These are phyloP conservation scores for Leptopilina clavipes DNA, from an alignment of 1,140 invertebrate genomes.

Conservation along the genomic window DNA sequence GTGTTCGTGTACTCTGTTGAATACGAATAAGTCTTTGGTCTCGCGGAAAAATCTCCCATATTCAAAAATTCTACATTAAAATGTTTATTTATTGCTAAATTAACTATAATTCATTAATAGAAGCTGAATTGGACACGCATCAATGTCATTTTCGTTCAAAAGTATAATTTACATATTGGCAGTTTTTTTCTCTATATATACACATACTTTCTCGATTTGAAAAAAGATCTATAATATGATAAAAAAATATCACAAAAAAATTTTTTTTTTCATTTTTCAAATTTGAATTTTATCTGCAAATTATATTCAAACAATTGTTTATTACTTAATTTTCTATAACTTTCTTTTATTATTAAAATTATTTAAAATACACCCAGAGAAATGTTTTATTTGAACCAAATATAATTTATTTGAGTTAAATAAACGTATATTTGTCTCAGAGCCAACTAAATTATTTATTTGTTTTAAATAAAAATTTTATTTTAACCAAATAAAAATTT, in stretches of 20 bases:
- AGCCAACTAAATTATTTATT: too few relatives aligned
- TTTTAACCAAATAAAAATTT: too few relatives aligned
- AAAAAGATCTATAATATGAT: conserved; percentile 26
- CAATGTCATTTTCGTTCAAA: conserved; percentile 34
- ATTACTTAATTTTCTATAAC: too few relatives aligned
- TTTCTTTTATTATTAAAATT: too few relatives aligned
- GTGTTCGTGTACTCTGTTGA: conserved; percentile 51
- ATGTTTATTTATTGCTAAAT: neutral
- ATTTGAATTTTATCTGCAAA: neutral
- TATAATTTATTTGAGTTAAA: too few relatives aligned
- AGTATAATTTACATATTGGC: conserved; percentile 21
- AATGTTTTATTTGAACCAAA: too few relatives aligned
- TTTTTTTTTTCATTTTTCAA: neutral
- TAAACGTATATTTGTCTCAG: too few relatives aligned
- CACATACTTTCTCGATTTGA: neutral
- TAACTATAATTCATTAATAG: conserved; percentile 35
- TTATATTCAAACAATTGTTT: too few relatives aligned
- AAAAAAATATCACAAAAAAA: neutral
- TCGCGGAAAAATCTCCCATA: conserved; percentile 69
- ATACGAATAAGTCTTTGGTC: conserved; percentile 72
- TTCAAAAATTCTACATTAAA: conserved; percentile 35
- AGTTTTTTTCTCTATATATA: neutral
- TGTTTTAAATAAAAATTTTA: too few relatives aligned
- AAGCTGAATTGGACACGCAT: conserved; percentile 26
- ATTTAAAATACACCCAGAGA: too few relatives aligned